Evolutionary conservation across 2,888 invertebrate genomes (phyloP).

Genomic region (Diarsia rubi): DNA sequence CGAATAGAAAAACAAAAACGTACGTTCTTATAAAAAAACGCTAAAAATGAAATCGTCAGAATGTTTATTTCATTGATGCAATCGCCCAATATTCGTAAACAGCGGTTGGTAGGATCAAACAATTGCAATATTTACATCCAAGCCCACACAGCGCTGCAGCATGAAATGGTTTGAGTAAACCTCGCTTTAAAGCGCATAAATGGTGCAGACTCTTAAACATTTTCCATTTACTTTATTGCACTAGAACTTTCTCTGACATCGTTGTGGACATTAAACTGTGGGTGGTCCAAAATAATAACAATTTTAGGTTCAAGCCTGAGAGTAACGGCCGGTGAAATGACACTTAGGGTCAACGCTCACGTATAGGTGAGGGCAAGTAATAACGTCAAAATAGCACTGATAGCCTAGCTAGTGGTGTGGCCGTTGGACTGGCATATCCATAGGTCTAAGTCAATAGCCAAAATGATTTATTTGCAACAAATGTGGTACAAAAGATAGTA

Average conservation of each 20-base stretch:
- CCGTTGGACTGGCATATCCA: too few relatives aligned
- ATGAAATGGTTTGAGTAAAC: conserved; percentile 36
- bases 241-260: conserved; percentile 36
- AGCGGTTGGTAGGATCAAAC: neutral
- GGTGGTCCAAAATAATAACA: conserved; percentile 34
- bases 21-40: neutral
- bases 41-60: neutral
- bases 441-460: too few relatives aligned
- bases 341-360: conserved; percentile 1
- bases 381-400: too few relatives aligned
- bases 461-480: too few relatives aligned
- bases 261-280: conserved; percentile 41
- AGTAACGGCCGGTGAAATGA: conserved; percentile 7
- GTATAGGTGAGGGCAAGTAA: neutral
- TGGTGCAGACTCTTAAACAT: conserved; percentile 47
- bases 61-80: neutral
- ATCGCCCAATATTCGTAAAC: neutral
- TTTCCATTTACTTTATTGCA: conserved; percentile 52
- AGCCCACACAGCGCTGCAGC: conserved; percentile 16
- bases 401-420: too few relatives aligned
- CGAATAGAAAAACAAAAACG: too few relatives aligned
- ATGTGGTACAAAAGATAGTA: too few relatives aligned
- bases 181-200: conserved; percentile 36
- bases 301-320: neutral
- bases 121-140: neutral